A percentile compares a stretch with the other conserved stretches of the same genome.
Evolutionary conservation across 2,113 vertebrate genomes (phyloP).

Genomic region (Brachirus orientalis): DNA sequence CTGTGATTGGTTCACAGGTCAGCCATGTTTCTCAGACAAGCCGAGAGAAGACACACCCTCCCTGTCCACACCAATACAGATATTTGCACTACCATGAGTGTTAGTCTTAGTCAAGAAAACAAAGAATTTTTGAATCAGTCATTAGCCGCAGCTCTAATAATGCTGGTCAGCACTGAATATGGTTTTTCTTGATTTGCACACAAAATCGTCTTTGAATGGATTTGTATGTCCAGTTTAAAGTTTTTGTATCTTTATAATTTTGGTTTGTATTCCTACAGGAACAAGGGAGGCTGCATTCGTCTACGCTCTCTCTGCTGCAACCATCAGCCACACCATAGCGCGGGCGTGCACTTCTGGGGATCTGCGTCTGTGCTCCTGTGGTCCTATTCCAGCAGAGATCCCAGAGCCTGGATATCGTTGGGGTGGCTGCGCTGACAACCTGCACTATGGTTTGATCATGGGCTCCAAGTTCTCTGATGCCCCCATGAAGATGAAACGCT

Average conservation of each 20-base stretch:
- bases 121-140: too few relatives aligned
- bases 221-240: neutral
- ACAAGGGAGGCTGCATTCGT: constrained; percentile 97
- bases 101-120: too few relatives aligned
- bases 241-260: neutral
- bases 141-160: too few relatives aligned
- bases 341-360: constrained; percentile 95
- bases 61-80: too few relatives aligned
- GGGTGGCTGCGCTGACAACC: constrained; percentile 98
- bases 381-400: constrained; percentile 92
- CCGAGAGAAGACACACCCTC: too few relatives aligned
- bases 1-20: too few relatives aligned
- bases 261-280: constrained; percentile 76
- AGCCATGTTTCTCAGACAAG: too few relatives aligned
- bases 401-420: constrained; percentile 97
- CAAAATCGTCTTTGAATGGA: neutral
- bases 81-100: too few relatives aligned
- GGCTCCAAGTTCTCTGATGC: constrained; percentile 98
- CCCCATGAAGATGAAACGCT: constrained; percentile 98
- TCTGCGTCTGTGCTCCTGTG: constrained; percentile 93
- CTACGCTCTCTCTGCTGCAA: constrained; percentile 93
- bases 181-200: neutral
- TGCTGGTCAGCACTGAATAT: neutral
- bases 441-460: constrained; percentile 96
- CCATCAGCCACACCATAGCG: constrained; percentile 97